These are phyloP conservation scores for Mormyrus lacerda DNA, from an alignment of 2,113 vertebrate species.

Conservation along the genomic window DNA sequence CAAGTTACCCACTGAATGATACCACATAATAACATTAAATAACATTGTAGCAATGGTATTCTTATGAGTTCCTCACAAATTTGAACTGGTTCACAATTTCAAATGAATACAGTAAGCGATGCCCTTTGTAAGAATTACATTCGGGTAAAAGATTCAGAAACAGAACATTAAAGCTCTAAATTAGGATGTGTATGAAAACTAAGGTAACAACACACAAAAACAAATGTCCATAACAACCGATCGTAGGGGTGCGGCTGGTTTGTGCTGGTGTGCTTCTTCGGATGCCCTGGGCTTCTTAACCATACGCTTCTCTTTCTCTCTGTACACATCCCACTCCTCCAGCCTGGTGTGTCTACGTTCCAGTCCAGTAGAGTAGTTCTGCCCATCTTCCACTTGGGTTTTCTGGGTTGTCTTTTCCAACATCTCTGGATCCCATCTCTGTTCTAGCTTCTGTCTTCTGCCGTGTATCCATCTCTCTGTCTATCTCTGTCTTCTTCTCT, in stretches of 20 bases:
- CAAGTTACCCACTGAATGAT: not conserved
- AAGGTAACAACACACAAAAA: not conserved
- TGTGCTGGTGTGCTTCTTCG: constrained; percentile 36
- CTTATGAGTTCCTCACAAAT: not conserved
- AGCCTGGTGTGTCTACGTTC: constrained; percentile 56
- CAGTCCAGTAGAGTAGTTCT: constrained; percentile 59
- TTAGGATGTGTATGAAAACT: not conserved
- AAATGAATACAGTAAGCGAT: not conserved
- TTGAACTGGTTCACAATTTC: not conserved
- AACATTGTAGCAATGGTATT: not conserved
- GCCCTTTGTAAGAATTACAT: not conserved
- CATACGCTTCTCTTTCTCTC: constrained; percentile 47
- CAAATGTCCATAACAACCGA: not conserved
- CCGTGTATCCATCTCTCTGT: not conserved
- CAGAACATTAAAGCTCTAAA: not conserved
- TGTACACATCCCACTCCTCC: constrained; percentile 50
- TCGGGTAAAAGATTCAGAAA: not conserved
- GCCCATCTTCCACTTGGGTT: constrained; percentile 43
- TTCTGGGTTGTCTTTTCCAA: constrained; percentile 38
- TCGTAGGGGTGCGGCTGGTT: not conserved
- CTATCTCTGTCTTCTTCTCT: constrained; percentile 22
- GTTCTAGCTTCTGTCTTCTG: not conserved
- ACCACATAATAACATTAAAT: not conserved
- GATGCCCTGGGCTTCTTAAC: constrained; percentile 53
- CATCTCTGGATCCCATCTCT: constrained; percentile 25